A percentile compares a stretch with the other conserved stretches of the same genome.
Conservation (phyloP, 2,113 vertebrate genomes). For the Lipophrys pholis region DNA sequence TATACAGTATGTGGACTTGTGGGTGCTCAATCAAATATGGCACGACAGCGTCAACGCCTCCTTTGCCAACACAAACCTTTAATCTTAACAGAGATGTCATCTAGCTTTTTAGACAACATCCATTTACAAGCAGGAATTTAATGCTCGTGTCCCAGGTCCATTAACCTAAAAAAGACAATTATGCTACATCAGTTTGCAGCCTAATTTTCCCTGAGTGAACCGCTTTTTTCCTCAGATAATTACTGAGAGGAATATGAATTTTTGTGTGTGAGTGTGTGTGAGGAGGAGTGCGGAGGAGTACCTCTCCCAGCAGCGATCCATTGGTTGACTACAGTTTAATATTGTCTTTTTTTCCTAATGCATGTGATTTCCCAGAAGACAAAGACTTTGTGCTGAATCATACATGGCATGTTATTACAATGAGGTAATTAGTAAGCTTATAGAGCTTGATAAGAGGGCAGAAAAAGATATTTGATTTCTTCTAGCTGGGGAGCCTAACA, state of each 20-base stretch:
- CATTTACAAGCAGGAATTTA: slow-evolving; percentile 27
- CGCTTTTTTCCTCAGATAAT: slow-evolving; percentile 49
- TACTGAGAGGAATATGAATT: slow-evolving; percentile 23
- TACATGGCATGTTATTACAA: slow-evolving; percentile 62
- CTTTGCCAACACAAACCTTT: slow-evolving; percentile 2
- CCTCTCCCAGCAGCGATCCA: slow-evolving; percentile 14
- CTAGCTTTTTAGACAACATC: slow-evolving; percentile 26
- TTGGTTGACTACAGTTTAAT: slow-evolving; percentile 30
- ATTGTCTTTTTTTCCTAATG: slow-evolving; percentile 11
- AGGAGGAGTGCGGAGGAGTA: background rate
- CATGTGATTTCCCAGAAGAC: slow-evolving; percentile 70
- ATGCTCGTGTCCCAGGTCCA: slow-evolving; percentile 38
- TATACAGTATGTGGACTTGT: slow-evolving; percentile 14
- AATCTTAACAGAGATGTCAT: slow-evolving; percentile 11
- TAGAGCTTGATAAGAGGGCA: slow-evolving; percentile 25
- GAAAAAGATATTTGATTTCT: slow-evolving; percentile 45
- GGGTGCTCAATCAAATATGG: slow-evolving; percentile 33
- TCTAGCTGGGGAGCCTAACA: slow-evolving; percentile 34
- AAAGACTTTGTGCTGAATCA: slow-evolving; percentile 67
- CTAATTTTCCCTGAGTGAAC: slow-evolving; percentile 48
- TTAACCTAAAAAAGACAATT: slow-evolving; percentile 62
- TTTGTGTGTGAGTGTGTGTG: background rate
- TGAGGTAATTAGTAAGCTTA: slow-evolving; percentile 46
- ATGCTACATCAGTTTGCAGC: slow-evolving; percentile 41
- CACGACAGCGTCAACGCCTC: slow-evolving; percentile 36